These are phyloP conservation scores for Paraescarpia echinospica DNA, from an alignment of 1,140 invertebrate genomes.

Conservation along the genomic window DNA sequence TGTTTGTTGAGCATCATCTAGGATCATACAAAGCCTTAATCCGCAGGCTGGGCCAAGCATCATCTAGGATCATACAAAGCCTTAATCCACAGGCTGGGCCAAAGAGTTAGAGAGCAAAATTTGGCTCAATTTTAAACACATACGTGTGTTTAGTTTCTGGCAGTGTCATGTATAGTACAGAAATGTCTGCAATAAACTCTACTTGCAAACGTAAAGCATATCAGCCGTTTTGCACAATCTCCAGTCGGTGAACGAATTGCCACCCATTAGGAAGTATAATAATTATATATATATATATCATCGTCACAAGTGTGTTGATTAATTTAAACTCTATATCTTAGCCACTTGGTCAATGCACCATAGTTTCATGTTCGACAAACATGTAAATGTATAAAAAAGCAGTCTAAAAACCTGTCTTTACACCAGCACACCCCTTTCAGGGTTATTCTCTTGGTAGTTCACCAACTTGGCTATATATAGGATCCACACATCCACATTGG, in stretches of 20 bases:
- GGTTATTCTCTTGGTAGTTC: not conserved
- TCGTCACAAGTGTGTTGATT: not conserved
- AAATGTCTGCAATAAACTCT: not conserved
- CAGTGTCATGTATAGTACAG: not conserved
- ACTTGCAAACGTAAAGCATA: not conserved
- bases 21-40: not conserved
- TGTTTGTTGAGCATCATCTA: not conserved
- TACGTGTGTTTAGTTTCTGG: not conserved
- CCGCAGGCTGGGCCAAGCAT: too few relatives aligned
- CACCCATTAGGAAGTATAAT: not conserved
- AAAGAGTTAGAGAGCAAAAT: too few relatives aligned
- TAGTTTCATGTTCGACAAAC: not conserved
- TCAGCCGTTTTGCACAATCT: not conserved
- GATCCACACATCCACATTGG: not conserved
- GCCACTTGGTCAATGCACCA: not conserved
- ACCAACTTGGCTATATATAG: not conserved
- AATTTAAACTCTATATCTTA: not conserved
- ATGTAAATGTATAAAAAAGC: not conserved
- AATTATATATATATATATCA: too few relatives aligned
- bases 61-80: not conserved
- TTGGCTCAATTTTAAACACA: not conserved
- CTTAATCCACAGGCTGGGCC: too few relatives aligned
- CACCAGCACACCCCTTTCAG: not conserved
- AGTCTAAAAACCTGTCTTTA: not conserved
- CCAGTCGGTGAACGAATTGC: not conserved